A percentile compares a stretch with the other conserved stretches of the same genome.
Evolutionary conservation across 2,888 invertebrate species (phyloP).

Genomic region (Crossocerus cetratus): DNA sequence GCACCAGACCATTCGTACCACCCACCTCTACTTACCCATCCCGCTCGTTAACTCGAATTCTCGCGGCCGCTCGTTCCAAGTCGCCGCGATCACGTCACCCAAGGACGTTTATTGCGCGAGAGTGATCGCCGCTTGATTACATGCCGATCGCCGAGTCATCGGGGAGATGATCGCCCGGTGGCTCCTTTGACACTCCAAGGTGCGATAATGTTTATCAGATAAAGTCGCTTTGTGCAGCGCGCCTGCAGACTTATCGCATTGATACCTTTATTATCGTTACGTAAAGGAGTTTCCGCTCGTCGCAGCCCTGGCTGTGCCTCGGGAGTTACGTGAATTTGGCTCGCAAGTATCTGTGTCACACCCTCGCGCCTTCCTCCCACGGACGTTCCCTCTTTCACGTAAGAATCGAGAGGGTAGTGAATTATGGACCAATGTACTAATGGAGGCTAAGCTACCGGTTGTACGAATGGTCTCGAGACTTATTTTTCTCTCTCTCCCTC

Average conservation of each 20-base stretch:
- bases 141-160: not conserved
- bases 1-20: constrained; percentile 39
- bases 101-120: not conserved
- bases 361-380: not conserved
- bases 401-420: not conserved
- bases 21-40: not conserved
- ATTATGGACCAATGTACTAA: not conserved
- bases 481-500: constrained; percentile 17
- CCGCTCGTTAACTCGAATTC: not conserved
- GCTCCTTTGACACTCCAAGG: not conserved
- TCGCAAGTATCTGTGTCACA: not conserved
- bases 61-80: not conserved
- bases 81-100: not conserved
- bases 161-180: no score
- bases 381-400: not conserved
- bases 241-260: constrained; percentile 13
- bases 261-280: constrained; percentile 44
- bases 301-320: not conserved
- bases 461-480: constrained; percentile 40
- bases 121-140: no score
- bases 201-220: constrained; percentile 40
- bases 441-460: not conserved
- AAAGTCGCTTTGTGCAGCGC: constrained; percentile 14
- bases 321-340: constrained; percentile 15
- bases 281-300: constrained; percentile 27